Evolutionary conservation across 2,888 invertebrate genomes (phyloP), one percentile per base, ranked within the genome.

Genomic region (Neoaliturus tenellus): DNA sequence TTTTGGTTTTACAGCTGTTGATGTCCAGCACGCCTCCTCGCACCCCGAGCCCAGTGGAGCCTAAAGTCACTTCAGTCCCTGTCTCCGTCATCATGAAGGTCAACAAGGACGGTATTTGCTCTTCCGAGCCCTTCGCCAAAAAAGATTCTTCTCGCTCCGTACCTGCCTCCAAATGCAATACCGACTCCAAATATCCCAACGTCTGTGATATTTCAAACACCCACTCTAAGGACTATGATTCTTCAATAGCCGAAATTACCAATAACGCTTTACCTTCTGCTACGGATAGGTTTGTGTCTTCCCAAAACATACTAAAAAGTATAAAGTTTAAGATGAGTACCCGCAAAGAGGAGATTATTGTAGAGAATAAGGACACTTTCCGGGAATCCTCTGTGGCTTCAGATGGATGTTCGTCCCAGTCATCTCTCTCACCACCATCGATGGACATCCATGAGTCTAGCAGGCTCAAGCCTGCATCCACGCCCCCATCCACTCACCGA

Each of bases 11-110:
- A 23, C 85, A 86, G 85, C 69, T 82, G 90, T 90, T 93, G 83
- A 90, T 93, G 85, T 91, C 92, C 87, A 92, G 93, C 31, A 90
- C 90, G 85, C 93, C 93, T 67, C 93, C 93, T 28, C 85, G 89
- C 55, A 89, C 89, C 25, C 89, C 90, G 5, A 91, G 91, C 86
- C 93, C 93, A 8, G 92, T 88, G 90, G 89, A 89, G n/a, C 81
- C 51, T 0, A 83, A 71, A n/a, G 85, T 88, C n/a, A 89, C 89
- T 1, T 87, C 89, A 4, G 88, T 89, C 83, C 89, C 90, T 91
- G 93, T 81, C 92, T 96, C 97, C 14, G 97, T 98, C 86, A 97
- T 97, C 87, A 97, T 97, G 96, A 94, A 94, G 87, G 97, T 96
- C 8, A 95, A 95, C 90, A 95, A 95, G 86, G 95, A 96, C 89